Percentiles rank a stretch among this genome's conserved stretches.
Conservation (phyloP, 2,888 invertebrate genomes). For the Lepidochrysops patricia region DNA sequence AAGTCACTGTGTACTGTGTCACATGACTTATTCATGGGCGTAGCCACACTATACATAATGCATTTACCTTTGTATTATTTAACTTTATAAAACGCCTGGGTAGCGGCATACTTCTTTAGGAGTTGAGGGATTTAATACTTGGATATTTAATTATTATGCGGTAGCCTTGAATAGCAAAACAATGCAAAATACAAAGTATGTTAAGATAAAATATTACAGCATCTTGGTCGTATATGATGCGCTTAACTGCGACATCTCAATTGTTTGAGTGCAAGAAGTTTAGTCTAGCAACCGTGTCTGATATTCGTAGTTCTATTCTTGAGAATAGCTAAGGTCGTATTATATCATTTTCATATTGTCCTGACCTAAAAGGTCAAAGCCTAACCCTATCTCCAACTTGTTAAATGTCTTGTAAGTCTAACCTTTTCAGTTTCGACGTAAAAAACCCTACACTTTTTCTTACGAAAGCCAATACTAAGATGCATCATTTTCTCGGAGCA, state of each 20-base stretch:
- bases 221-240: too few relatives aligned
- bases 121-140: too few relatives aligned
- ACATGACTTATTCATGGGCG: background rate
- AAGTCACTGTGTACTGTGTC: conserved; percentile 5
- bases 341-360: too few relatives aligned
- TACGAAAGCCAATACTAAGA: background rate
- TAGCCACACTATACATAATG: background rate
- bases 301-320: too few relatives aligned
- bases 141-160: too few relatives aligned
- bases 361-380: background rate
- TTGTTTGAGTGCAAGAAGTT: too few relatives aligned
- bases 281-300: too few relatives aligned
- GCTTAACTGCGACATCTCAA: too few relatives aligned
- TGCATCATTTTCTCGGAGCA: background rate
- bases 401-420: background rate
- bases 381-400: background rate
- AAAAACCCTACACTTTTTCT: background rate
- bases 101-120: background rate
- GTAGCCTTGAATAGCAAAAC: too few relatives aligned
- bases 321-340: too few relatives aligned
- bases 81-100: background rate
- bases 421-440: background rate
- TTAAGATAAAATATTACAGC: too few relatives aligned
- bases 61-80: background rate
- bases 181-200: too few relatives aligned